Evolutionary conservation across 2,888 invertebrate genomes (phyloP).

Genomic region (Dicyrtomina minuta): DNA sequence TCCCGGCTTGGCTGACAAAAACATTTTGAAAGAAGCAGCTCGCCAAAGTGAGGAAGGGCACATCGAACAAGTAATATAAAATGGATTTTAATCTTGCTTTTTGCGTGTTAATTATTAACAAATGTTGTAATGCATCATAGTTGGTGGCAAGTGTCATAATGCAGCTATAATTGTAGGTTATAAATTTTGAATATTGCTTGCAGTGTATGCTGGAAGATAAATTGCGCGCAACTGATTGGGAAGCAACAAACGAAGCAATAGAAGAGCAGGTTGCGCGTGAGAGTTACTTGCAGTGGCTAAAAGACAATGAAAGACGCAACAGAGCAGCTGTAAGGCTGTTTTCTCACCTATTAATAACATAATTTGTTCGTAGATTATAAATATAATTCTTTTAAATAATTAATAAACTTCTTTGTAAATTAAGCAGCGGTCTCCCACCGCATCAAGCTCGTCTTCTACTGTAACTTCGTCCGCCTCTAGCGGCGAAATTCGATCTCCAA

Average conservation of each 20-base stretch:
- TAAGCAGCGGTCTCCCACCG: slow-evolving; percentile 49
- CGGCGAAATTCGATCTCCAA: slow-evolving; percentile 49
- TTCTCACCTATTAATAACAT: too few species aligned
- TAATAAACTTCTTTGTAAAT: not conserved
- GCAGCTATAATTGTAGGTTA: too few species aligned
- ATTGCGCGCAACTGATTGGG: slow-evolving; percentile 84
- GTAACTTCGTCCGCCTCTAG: slow-evolving; percentile 46
- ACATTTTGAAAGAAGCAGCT: slow-evolving; percentile 72
- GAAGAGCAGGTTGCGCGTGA: slow-evolving; percentile 84
- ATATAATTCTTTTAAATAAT: not conserved
- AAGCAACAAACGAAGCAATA: slow-evolving; percentile 86
- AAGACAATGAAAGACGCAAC: slow-evolving; percentile 65
- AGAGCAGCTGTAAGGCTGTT: slow-evolving; percentile 59
- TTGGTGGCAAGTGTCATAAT: too few species aligned
- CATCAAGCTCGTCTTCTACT: slow-evolving; percentile 51
- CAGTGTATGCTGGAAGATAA: slow-evolving; percentile 82
- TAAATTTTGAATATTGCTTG: too few species aligned
- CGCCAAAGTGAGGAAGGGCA: slow-evolving; percentile 75
- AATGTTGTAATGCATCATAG: too few species aligned
- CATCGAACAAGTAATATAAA: slow-evolving; percentile 68
- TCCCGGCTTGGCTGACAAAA: slow-evolving; percentile 71
- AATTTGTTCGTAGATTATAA: not conserved
- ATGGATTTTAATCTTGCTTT: not conserved
- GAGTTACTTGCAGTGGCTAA: slow-evolving; percentile 78
- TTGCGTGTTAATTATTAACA: too few species aligned